Percentiles rank a stretch among this genome's conserved stretches.
phyloP scores from a whole-genome alignment of 2,113 vertebrate species.

The Stigmatopora nigra region DNA sequence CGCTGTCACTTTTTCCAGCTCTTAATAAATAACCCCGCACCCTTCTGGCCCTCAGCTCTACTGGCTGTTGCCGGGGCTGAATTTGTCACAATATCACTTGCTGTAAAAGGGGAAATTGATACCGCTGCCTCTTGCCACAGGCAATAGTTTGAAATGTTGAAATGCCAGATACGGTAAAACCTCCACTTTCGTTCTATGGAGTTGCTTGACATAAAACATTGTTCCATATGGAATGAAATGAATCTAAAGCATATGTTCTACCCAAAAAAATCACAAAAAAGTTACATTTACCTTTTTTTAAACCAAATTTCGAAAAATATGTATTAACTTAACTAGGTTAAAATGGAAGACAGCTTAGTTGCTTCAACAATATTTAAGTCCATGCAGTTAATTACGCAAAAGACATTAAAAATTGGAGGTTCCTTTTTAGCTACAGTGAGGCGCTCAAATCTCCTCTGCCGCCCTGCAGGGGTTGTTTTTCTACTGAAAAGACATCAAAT shows the following conservation, averaged over 20 bases:
- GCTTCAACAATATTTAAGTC: constrained; percentile 20
- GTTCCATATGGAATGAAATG: neutral
- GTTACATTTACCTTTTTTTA: neutral
- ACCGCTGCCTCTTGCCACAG: constrained; percentile 63
- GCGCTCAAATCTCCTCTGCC: constrained; percentile 47
- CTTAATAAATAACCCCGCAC: constrained; percentile 78
- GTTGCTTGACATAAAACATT: neutral
- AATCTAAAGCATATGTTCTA: neutral
- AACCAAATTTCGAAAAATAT: too few relatives aligned
- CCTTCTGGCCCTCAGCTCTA: constrained; percentile 60
- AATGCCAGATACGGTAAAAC: constrained; percentile 48
- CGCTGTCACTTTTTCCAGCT: constrained; percentile 71
- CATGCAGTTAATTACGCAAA: constrained; percentile 24
- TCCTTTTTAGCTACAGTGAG: constrained; percentile 29
- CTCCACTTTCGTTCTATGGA: neutral
- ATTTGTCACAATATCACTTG: constrained; percentile 80
- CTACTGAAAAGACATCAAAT: constrained; percentile 37
- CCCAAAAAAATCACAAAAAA: neutral
- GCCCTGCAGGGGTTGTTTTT: constrained; percentile 29
- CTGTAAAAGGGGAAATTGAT: constrained; percentile 78
- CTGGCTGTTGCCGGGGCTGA: constrained; percentile 67
- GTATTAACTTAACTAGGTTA: neutral
- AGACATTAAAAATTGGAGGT: constrained; percentile 17
- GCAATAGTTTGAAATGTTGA: constrained; percentile 53
- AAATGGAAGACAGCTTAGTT: neutral